Base-by-base conservation (phyloP, 2,888 invertebrate genomes). In the Acronicta leporina region DNA sequence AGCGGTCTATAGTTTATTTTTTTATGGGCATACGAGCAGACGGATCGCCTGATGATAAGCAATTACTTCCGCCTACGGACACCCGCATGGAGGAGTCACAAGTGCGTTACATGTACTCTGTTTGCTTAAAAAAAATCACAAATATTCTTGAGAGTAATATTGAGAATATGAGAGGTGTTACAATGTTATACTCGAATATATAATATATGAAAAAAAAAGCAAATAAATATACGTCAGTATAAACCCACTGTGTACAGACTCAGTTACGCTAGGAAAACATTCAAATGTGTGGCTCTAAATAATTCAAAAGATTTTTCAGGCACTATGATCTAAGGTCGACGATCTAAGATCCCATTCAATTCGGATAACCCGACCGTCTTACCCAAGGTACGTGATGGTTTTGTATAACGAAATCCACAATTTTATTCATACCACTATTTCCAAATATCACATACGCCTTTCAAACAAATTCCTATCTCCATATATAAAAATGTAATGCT, bases 271-370 rank as follows among this genome's bases (percentile, higher is more conserved):
- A 38, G 47, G 8, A 9, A 27, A 33, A 14, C 5, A 13, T 43
- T 53, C 9, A 54, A 42, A 38, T 43, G 50, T 51, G 9, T 49
- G 50, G 2, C 20, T 20, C 4, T 20, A 20, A 15, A 30, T 14
- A n/a, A 11, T 8, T 38, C 14, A 33, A 51, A 5, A 15, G 46
- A 38, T 54, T 46, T 51, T 44, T 4, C n/a, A 3, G 10, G 41
- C 11, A 15, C 13, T 25, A 0, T 15, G 35, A 44, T 16, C 27
- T 44, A 16, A 15, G 27, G 10, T 38, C 13, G 35, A 25, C 40
- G 33, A 10, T 38, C 53, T 45, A 8, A 47, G n/a, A 11, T 10
- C 33, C 2, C 33, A 33, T 72, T 55, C 42, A 47, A 59, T 67
- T 49, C 44, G 27, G 13, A 8, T 7, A 35, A 0, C 9, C n/a